These are phyloP conservation scores for Lepidocolaptes lacrymiger DNA, from an alignment of 2,797 vertebrate species.

Conservation along the genomic window DNA sequence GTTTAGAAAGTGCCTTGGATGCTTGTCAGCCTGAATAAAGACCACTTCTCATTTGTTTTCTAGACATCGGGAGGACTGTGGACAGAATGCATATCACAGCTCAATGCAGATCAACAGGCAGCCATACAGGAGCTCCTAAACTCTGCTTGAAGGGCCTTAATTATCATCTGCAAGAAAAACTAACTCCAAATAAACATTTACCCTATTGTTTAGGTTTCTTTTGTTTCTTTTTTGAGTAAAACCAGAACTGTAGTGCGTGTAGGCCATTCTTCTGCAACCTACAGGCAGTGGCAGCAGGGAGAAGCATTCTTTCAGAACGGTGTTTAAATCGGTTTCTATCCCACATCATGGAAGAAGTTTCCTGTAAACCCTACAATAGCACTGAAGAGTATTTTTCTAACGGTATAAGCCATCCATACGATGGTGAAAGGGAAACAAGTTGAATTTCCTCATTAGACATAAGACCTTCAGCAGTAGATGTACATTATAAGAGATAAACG, in stretches of 20 bases:
- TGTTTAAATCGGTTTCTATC: slow-evolving; percentile 63
- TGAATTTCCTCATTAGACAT: slow-evolving; percentile 76
- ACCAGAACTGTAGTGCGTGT: slow-evolving; percentile 81
- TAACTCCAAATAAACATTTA: slow-evolving; percentile 86
- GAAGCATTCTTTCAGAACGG: slow-evolving; percentile 64
- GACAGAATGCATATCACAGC: slow-evolving; percentile 93
- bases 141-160: slow-evolving; percentile 87
- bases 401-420: slow-evolving; percentile 68
- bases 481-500: slow-evolving; percentile 76
- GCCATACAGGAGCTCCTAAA: slow-evolving; percentile 97
- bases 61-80: slow-evolving; percentile 94
- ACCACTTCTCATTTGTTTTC: slow-evolving; percentile 19
- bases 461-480: slow-evolving; percentile 72
- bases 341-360: slow-evolving; percentile 65
- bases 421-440: slow-evolving; percentile 73
- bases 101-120: slow-evolving; percentile 93
- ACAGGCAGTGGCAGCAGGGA: slow-evolving; percentile 65
- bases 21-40: not conserved
- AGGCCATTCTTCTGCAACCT: slow-evolving; percentile 77
- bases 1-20: not conserved
- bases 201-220: slow-evolving; percentile 85
- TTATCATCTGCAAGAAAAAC: slow-evolving; percentile 76
- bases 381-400: slow-evolving; percentile 86
- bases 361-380: slow-evolving; percentile 72
- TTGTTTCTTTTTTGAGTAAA: slow-evolving; percentile 83